Evolutionary conservation across 2,797 vertebrate species (phyloP), one percentile per base, ranked within the genome.

Genomic region (Antrozous pallidus): DNA sequence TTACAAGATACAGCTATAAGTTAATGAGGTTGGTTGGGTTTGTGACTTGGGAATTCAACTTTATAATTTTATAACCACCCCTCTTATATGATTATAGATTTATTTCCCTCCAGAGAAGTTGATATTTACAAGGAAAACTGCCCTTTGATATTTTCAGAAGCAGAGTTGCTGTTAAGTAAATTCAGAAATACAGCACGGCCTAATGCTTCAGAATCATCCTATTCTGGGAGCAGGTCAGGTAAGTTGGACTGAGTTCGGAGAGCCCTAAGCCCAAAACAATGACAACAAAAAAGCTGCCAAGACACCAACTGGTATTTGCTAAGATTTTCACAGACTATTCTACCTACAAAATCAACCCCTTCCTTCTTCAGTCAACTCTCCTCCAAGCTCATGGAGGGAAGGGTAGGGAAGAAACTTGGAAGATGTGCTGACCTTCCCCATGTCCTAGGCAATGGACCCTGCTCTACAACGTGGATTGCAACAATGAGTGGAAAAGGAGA

Each of bases 101-200:
- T 58, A 61, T 65, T 81, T 85, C 33, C 74, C 40, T 42, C 40
- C 22, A 26, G 92, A 91, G 58, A 18, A 71, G 73, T 88, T 88
- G 81, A 86, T 63, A 80, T 77, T 95, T 91, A 80, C 8, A 92
- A n/a, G 40, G 36, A 86, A 90, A 94, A 71, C 47, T 88, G 3
- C 49, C n/a, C 36, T 74, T 74, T 38, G 47, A 6, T 90, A 36
- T 70, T 91, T 61, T 75, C 17, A 54, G 36, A 79, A 88, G n/a
- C 47, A 93, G 49, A 88, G 45, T 13, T 93, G 8, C 65, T 88
- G 36, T 61, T 93, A 85, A 74, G 75, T 79, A 81, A 93, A 80
- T 51, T 92, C 20, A 75, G 40, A 94, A 84, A 61, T 63, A 69
- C 0, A 84, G 18, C 42, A 74, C n/a, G 58, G 45, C 26, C 69